Conservation (phyloP, 2,888 invertebrate genomes). For the Myopa testacea region DNA sequence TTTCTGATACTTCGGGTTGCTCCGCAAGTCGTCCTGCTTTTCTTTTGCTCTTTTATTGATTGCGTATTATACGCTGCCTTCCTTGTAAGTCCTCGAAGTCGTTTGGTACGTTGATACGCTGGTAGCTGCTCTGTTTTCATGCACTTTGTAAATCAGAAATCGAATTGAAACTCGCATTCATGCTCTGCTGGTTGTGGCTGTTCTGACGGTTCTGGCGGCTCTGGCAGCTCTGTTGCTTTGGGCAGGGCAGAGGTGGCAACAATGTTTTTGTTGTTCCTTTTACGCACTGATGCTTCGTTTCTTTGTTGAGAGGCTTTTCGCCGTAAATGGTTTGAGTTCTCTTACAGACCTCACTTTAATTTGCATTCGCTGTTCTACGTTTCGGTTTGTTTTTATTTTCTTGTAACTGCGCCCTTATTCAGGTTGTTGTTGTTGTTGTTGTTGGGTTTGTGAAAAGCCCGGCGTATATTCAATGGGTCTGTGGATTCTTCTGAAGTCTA, state of each 20-base stretch:
- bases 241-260: background rate
- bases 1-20: conserved; percentile 24
- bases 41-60: background rate
- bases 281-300: background rate
- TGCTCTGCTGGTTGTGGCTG: background rate
- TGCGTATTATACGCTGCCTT: background rate
- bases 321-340: conserved; percentile 15
- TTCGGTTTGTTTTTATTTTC: background rate
- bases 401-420: background rate
- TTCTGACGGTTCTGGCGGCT: background rate
- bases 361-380: background rate
- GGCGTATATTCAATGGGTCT: background rate
- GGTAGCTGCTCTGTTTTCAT: background rate
- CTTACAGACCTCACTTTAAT: background rate
- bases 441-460: background rate
- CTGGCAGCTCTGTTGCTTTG: background rate
- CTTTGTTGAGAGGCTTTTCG: conserved; percentile 30
- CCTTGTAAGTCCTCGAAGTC: conserved; percentile 33
- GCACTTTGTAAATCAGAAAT: conserved; percentile 8
- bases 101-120: conserved; percentile 19
- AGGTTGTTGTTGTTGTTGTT: too few species aligned
- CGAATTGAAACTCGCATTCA: conserved; percentile 25
- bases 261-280: background rate
- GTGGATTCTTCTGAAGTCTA: conserved; percentile 21
- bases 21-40: background rate